A percentile compares a stretch with the other conserved stretches of the same genome.
phyloP scores from a whole-genome alignment of 2,888 invertebrate species.

The Seira ritae region DNA sequence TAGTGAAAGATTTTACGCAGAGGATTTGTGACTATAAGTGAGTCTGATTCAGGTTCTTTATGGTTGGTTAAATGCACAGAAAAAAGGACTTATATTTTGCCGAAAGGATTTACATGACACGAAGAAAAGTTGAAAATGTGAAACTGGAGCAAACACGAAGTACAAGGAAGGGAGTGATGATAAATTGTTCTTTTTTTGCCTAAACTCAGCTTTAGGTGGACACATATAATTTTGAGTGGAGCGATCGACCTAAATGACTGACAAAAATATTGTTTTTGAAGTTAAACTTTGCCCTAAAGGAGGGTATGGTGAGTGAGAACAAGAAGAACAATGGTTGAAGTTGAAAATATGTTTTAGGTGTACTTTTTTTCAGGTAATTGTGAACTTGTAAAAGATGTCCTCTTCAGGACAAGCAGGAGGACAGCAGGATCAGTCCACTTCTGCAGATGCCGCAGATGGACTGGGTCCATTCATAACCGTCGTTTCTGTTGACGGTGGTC shows the following conservation, averaged over 20 bases:
- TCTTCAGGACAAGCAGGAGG: conserved; percentile 29
- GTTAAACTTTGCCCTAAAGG: not conserved
- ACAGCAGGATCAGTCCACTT: conserved; percentile 24
- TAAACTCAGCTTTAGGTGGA: not conserved
- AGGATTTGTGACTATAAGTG: not conserved
- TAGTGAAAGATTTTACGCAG: not conserved
- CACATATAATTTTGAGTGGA: not conserved
- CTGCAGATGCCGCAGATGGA: conserved; percentile 31
- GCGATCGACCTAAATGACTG: not conserved
- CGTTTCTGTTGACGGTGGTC: conserved; percentile 71
- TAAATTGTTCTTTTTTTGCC: not conserved
- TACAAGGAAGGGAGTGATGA: not conserved
- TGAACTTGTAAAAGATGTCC: conserved; percentile 29
- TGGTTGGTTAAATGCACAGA: not conserved
- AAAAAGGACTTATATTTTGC: not conserved
- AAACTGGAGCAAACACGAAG: not conserved
- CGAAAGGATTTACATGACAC: not conserved
- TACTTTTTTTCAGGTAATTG: not conserved
- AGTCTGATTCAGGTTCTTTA: not conserved
- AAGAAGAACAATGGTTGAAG: not conserved
- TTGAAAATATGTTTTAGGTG: not conserved
- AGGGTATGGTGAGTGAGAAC: not conserved
- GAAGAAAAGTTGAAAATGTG: not conserved
- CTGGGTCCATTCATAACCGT: conserved; percentile 73
- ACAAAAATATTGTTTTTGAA: not conserved